A percentile compares a stretch with the other conserved stretches of the same genome.
Evolutionary conservation across 2,888 invertebrate genomes (phyloP).

Genomic region (Branchipolynoe longqiensis): DNA sequence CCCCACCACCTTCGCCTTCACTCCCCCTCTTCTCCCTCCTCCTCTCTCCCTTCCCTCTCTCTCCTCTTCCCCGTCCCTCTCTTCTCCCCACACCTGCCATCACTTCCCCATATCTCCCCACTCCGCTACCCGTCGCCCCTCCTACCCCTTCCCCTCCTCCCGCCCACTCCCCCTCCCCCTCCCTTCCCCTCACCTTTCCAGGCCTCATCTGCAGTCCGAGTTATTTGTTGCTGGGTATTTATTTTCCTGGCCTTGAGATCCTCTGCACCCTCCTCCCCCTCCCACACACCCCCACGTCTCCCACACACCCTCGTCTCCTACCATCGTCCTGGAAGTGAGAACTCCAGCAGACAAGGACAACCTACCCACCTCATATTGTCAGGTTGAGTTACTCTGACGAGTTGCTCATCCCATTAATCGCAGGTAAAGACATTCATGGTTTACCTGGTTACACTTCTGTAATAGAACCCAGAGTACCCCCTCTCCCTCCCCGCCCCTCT

Average conservation of each 20-base stretch:
- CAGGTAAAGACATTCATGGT: no score
- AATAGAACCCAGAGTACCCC: no score
- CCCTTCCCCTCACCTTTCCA: not conserved
- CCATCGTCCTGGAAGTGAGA: no score
- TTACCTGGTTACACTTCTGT: no score
- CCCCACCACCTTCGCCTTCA: not conserved
- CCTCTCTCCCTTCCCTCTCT: not conserved
- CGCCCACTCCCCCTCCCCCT: not conserved
- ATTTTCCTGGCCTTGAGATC: slow-evolving; percentile 15
- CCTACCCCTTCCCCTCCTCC: not conserved
- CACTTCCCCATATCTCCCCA: not conserved
- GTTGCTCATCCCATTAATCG: no score
- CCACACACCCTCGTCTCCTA: no score
- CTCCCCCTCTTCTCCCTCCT: not conserved
- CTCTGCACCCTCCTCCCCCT: not conserved
- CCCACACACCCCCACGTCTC: no score
- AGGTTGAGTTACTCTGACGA: no score
- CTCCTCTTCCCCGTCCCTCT: not conserved
- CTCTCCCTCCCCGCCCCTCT: not conserved
- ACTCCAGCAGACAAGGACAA: no score
- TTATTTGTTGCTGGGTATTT: slow-evolving; percentile 25
- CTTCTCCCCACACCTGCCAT: not conserved
- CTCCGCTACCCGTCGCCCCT: not conserved
- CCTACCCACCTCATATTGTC: no score
- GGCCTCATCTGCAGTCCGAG: slow-evolving; percentile 1